A percentile compares a stretch with the other conserved stretches of the same genome.
These are phyloP conservation scores for Peromyscus maniculatus DNA, from an alignment of 2,113 vertebrate species.

Conservation along the genomic window DNA sequence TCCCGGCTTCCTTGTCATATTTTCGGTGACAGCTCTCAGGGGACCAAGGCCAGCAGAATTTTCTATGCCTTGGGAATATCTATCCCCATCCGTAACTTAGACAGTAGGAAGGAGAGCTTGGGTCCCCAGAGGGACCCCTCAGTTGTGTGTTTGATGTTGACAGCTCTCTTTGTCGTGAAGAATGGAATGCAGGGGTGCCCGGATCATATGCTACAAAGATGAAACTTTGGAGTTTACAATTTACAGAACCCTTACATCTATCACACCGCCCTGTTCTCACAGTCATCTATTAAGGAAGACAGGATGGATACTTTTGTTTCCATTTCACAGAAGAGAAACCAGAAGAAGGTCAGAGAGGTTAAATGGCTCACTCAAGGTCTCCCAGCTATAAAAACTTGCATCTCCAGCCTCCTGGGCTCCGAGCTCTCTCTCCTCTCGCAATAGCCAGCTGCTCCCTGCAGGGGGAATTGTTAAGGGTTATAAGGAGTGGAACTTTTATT, in stretches of 20 bases:
- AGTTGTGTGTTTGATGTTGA: slow-evolving; percentile 65
- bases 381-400: neutral
- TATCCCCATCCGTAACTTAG: slow-evolving; percentile 72
- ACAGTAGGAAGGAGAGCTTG: slow-evolving; percentile 59
- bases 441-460: neutral
- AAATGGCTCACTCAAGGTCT: neutral
- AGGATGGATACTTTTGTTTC: slow-evolving; percentile 51
- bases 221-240: slow-evolving; percentile 61
- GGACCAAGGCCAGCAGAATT: slow-evolving; percentile 65
- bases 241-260: neutral
- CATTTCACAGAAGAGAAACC: slow-evolving; percentile 32
- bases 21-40: slow-evolving; percentile 74
- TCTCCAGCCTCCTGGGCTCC: neutral
- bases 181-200: slow-evolving; percentile 45
- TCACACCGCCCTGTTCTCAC: neutral
- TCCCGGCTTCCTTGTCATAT: slow-evolving; percentile 66
- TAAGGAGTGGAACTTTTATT: neutral
- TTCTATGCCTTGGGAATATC: slow-evolving; percentile 74
- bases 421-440: rapidly evolving
- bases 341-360: slow-evolving; percentile 47
- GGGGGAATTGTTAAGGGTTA: neutral
- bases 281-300: neutral
- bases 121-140: slow-evolving; percentile 67
- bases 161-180: slow-evolving; percentile 59
- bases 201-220: slow-evolving; percentile 39